Evolutionary conservation across 2,797 vertebrate species (phyloP).

Genomic region (Graptemys geographica): DNA sequence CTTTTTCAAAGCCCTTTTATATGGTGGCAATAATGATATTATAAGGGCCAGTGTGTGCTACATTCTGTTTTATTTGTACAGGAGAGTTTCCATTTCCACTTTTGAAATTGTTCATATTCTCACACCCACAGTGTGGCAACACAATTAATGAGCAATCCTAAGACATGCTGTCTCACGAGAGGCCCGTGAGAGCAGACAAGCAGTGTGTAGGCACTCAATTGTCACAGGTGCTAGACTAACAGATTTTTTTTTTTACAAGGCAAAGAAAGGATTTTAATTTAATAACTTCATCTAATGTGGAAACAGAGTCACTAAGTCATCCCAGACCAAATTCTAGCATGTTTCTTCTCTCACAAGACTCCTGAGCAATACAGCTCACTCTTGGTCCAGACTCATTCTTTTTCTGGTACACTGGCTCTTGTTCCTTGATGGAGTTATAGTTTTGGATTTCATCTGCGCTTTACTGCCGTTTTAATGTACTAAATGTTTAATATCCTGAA

Average conservation of each 20-base stretch:
- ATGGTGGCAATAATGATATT: neutral
- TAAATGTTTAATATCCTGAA: neutral
- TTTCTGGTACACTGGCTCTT: neutral
- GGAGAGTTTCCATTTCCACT: accelerated
- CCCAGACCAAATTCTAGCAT: neutral
- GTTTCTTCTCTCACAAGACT: neutral
- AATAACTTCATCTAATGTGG: neutral
- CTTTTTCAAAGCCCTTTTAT: neutral
- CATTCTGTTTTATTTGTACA: neutral
- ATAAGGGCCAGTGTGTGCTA: accelerated
- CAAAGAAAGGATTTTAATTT: neutral
- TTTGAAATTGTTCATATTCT: neutral
- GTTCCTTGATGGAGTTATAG: neutral
- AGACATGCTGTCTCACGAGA: neutral
- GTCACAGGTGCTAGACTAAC: neutral
- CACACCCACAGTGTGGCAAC: neutral
- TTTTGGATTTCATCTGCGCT: neutral
- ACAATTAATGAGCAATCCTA: neutral
- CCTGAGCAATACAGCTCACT: neutral
- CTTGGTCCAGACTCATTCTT: neutral
- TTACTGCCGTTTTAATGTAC: constrained; percentile 4
- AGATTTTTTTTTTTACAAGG: neutral
- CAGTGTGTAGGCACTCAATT: no score
- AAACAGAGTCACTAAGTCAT: neutral
- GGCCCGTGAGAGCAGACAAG: neutral